phyloP scores from a whole-genome alignment of 2,113 vertebrate genomes.

The Psittacula cyanocephala region DNA sequence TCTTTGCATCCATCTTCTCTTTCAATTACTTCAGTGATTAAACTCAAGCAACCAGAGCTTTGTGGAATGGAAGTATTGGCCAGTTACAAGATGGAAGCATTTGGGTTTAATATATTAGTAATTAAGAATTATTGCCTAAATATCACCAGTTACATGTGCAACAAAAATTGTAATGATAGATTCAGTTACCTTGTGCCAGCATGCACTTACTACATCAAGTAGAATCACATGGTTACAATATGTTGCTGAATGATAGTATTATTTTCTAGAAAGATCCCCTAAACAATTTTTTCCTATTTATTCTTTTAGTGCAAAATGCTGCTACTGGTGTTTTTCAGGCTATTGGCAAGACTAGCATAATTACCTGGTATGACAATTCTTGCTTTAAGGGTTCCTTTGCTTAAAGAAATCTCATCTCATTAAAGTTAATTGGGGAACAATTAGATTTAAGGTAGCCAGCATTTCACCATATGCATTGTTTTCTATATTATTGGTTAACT shows the following conservation, averaged over 20 bases:
- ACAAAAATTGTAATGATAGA: constrained; percentile 9
- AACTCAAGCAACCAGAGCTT: not conserved
- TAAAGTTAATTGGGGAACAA: not conserved
- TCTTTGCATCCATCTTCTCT: constrained; percentile 72
- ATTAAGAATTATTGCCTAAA: constrained; percentile 18
- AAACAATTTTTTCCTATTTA: not conserved
- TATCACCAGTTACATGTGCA: not conserved
- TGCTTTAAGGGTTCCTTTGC: not conserved
- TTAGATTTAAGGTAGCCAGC: not conserved
- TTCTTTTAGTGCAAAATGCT: not conserved
- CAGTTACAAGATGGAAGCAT: not conserved
- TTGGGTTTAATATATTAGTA: not conserved
- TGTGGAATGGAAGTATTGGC: not conserved
- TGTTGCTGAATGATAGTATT: not conserved
- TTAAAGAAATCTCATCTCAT: not conserved
- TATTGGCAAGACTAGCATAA: not conserved
- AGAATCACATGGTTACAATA: constrained; percentile 2
- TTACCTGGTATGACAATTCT: not conserved
- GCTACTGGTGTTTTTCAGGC: not conserved
- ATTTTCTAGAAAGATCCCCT: not conserved
- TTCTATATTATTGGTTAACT: not conserved
- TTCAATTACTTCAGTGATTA: constrained; percentile 80
- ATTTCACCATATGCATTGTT: not conserved
- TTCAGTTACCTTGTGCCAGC: constrained; percentile 47
- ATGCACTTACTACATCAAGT: not conserved